Percentiles rank a stretch among this genome's conserved stretches.
Conservation (phyloP, 2,113 vertebrate genomes). For the Ophthalmolycus amberensis region DNA sequence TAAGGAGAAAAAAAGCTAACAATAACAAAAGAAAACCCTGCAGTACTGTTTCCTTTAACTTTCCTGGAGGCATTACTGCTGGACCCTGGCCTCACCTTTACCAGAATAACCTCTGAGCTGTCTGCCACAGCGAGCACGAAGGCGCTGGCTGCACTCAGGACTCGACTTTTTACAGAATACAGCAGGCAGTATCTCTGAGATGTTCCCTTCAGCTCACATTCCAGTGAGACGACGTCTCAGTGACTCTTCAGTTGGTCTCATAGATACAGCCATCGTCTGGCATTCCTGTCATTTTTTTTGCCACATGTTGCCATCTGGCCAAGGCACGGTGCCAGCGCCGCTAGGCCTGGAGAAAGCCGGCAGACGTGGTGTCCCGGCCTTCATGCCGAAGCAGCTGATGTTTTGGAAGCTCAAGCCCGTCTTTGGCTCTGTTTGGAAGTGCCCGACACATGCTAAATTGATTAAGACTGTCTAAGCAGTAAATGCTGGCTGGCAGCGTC, state of each 20-base stretch:
- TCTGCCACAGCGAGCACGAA: conserved; percentile 35
- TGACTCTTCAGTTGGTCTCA: conserved; percentile 50
- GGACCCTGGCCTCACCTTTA: background rate
- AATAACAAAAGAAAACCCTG: background rate
- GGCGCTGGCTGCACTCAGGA: conserved; percentile 9
- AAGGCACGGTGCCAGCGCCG: conserved; percentile 58
- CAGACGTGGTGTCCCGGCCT: conserved; percentile 55
- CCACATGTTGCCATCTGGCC: conserved; percentile 81
- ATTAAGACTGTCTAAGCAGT: conserved; percentile 70
- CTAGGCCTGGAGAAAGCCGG: conserved; percentile 40
- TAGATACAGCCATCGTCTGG: conserved; percentile 56
- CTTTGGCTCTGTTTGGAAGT: conserved; percentile 59
- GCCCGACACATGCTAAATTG: conserved; percentile 73
- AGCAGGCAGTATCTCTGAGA: background rate
- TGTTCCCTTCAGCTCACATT: conserved; percentile 16
- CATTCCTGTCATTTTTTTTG: conserved; percentile 61
- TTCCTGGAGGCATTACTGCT: background rate
- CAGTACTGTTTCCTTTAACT: background rate
- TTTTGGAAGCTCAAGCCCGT: conserved; percentile 51
- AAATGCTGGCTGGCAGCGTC: conserved; percentile 64
- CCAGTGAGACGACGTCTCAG: conserved; percentile 36
- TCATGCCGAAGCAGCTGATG: conserved; percentile 58
- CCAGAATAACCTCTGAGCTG: conserved; percentile 15
- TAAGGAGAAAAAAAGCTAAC: background rate
- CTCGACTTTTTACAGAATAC: conserved; percentile 16